Percentiles rank a stretch among this genome's conserved stretches.
Conservation (phyloP, 2,797 vertebrate species). For the Hydrolagus colliei region DNA sequence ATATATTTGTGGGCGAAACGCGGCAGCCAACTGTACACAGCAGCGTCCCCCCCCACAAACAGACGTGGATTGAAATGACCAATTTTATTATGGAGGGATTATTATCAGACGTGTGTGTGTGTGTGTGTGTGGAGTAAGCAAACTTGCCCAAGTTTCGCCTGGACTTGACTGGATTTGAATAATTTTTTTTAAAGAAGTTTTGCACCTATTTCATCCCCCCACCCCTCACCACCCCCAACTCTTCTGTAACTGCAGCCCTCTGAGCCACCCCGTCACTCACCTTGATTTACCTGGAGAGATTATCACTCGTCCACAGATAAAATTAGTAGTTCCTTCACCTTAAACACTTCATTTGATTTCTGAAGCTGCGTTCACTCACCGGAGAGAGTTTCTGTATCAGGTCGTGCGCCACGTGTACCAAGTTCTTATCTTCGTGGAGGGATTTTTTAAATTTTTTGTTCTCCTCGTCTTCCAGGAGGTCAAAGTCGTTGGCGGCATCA, state of each 20-base stretch:
- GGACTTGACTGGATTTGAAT: background rate
- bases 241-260: too few relatives aligned
- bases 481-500: constrained; percentile 89
- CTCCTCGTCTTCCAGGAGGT: constrained; percentile 88
- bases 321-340: background rate
- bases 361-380: constrained; percentile 56
- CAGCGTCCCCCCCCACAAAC: too few relatives aligned
- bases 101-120: too few relatives aligned
- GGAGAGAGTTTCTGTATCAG: constrained; percentile 95
- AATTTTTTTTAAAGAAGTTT: background rate
- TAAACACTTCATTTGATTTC: background rate
- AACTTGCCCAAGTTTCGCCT: too few relatives aligned
- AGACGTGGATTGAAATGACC: too few relatives aligned
- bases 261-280: too few relatives aligned
- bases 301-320: background rate
- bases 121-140: too few relatives aligned
- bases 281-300: background rate
- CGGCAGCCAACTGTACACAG: too few relatives aligned
- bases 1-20: too few relatives aligned
- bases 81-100: too few relatives aligned
- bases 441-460: constrained; percentile 86
- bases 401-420: constrained; percentile 89
- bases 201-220: background rate
- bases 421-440: constrained; percentile 88
- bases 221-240: too few relatives aligned